These are phyloP conservation scores for Bucorvus abyssinicus DNA, from an alignment of 2,797 vertebrate genomes.

Conservation along the genomic window DNA sequence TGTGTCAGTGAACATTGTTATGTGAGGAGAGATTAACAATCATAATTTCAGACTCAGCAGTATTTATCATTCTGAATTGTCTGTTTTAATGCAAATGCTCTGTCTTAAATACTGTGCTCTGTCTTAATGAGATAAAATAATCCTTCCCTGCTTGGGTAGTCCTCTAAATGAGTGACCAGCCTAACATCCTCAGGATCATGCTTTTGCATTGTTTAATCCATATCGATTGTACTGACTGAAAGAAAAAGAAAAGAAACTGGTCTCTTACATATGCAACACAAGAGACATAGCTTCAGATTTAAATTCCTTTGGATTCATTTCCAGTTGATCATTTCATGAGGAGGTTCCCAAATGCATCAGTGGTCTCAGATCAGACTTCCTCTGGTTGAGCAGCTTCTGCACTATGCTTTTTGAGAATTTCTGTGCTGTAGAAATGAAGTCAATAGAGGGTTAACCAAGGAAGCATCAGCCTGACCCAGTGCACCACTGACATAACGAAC, in stretches of 20 bases:
- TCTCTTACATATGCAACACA: neutral
- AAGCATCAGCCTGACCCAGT: neutral
- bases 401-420: neutral
- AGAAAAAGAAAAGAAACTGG: constrained; percentile 27
- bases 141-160: constrained; percentile 66
- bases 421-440: neutral
- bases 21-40: constrained; percentile 58
- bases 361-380: neutral
- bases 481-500: neutral
- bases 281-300: neutral
- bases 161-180: constrained; percentile 63
- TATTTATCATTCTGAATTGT: constrained; percentile 70
- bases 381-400: neutral
- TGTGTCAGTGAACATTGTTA: constrained; percentile 45
- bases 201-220: constrained; percentile 28
- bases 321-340: neutral
- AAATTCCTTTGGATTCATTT: neutral
- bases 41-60: constrained; percentile 70
- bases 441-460: neutral
- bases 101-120: constrained; percentile 63
- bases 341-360: neutral
- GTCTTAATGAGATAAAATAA: constrained; percentile 75
- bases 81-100: constrained; percentile 70
- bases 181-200: constrained; percentile 9
- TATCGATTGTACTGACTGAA: neutral